phyloP scores from a whole-genome alignment of 2,113 vertebrate genomes.

The Chamaetylas fuelleborni region DNA sequence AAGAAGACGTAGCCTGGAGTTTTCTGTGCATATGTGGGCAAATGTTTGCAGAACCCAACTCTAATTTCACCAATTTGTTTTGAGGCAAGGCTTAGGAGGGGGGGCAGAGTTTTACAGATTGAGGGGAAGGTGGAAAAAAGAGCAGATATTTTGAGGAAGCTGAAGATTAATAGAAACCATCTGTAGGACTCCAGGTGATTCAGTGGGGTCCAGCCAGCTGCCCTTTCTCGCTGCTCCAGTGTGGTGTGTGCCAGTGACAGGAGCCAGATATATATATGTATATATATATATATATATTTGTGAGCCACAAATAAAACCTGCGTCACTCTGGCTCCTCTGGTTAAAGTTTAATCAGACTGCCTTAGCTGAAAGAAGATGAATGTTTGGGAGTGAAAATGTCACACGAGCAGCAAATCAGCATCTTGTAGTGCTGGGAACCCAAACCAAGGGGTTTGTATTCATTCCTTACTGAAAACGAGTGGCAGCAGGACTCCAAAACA shows the following conservation, averaged over 20 bases:
- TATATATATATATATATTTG: too few species aligned
- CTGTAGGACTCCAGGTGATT: not conserved
- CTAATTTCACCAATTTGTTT: not conserved
- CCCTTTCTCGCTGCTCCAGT: not conserved
- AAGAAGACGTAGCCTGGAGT: not conserved
- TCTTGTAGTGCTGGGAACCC: not conserved
- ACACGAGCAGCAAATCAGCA: not conserved
- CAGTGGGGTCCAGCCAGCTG: not conserved
- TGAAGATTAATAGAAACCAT: conserved; percentile 4
- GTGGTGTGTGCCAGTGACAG: not conserved
- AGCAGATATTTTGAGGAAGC: not conserved
- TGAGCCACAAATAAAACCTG: conserved; percentile 19
- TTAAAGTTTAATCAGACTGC: conserved; percentile 31
- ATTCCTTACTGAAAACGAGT: not conserved
- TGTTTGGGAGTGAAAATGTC: conserved; percentile 5
- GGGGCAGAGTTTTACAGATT: not conserved
- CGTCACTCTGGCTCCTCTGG: not conserved
- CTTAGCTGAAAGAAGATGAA: not conserved
- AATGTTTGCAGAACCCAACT: not conserved
- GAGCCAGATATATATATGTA: too few species aligned
- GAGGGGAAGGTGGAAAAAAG: not conserved
- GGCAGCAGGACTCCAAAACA: not conserved
- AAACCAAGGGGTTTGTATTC: not conserved
- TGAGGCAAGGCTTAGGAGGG: not conserved
- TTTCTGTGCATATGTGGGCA: not conserved